These are phyloP conservation scores for Empidonax alnorum DNA, from an alignment of 2,113 vertebrate genomes.

Conservation along the genomic window DNA sequence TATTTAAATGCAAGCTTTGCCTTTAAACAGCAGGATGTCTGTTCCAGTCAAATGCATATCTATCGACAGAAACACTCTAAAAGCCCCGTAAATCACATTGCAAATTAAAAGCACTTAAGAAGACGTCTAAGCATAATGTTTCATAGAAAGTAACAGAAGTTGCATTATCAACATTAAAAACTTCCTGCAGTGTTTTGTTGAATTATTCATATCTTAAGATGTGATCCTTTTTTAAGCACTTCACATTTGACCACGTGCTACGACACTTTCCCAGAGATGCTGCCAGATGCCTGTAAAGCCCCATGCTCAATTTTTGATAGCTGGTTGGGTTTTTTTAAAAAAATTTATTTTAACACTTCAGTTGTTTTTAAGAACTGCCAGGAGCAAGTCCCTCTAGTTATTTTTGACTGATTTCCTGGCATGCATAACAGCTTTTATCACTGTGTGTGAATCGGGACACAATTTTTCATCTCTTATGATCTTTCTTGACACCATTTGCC, in stretches of 20 bases:
- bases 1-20: not conserved
- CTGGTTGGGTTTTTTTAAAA: no score
- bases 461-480: not conserved
- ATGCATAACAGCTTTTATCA: not conserved
- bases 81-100: not conserved
- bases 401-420: not conserved
- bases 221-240: not conserved
- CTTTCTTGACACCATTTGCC: not conserved
- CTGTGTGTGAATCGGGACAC: not conserved
- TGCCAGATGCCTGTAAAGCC: not conserved
- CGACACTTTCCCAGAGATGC: not conserved
- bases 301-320: not conserved
- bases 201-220: not conserved
- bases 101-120: not conserved
- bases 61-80: not conserved
- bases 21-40: not conserved
- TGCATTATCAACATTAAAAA: not conserved
- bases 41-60: not conserved
- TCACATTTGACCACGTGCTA: not conserved
- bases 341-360: not conserved
- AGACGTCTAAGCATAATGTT: not conserved
- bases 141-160: not conserved
- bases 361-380: not conserved
- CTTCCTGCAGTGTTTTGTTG: not conserved
- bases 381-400: not conserved